Conservation (phyloP, 2,113 vertebrate genomes). For the Turnix velox region DNA sequence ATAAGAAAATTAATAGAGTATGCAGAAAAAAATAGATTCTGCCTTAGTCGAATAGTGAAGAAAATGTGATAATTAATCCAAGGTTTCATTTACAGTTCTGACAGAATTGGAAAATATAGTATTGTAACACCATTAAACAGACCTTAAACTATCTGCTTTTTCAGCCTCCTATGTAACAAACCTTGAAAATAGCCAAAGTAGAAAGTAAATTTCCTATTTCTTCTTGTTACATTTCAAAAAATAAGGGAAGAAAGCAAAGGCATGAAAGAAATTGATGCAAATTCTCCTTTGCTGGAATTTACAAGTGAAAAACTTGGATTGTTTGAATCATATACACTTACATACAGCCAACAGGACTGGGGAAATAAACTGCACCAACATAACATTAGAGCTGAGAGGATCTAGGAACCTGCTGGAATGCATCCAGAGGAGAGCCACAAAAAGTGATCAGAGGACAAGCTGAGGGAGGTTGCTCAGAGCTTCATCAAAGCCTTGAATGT, state of each 20-base stretch:
- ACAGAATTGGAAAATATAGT: constrained; percentile 2
- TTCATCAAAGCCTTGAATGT: too few species aligned
- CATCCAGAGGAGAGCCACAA: too few species aligned
- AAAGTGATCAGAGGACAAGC: too few species aligned
- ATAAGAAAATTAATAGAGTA: background rate
- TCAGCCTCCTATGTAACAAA: background rate
- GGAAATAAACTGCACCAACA: background rate
- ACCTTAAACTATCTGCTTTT: background rate
- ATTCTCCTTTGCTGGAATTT: background rate
- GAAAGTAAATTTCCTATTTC: background rate
- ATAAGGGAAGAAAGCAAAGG: background rate
- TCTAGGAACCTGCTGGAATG: too few species aligned
- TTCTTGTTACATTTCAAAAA: background rate
- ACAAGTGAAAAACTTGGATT: background rate
- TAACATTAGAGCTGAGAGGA: background rate
- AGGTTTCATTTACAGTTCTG: constrained; percentile 4
- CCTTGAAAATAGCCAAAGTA: background rate
- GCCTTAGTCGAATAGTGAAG: background rate
- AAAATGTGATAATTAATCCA: background rate
- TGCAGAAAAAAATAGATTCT: background rate
- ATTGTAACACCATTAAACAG: background rate
- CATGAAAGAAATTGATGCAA: accelerated
- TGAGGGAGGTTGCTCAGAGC: too few species aligned
- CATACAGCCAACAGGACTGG: background rate
- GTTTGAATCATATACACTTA: background rate